These are phyloP conservation scores for Nephrotoma flavescens DNA, from an alignment of 2,888 invertebrate genomes.

Conservation along the genomic window DNA sequence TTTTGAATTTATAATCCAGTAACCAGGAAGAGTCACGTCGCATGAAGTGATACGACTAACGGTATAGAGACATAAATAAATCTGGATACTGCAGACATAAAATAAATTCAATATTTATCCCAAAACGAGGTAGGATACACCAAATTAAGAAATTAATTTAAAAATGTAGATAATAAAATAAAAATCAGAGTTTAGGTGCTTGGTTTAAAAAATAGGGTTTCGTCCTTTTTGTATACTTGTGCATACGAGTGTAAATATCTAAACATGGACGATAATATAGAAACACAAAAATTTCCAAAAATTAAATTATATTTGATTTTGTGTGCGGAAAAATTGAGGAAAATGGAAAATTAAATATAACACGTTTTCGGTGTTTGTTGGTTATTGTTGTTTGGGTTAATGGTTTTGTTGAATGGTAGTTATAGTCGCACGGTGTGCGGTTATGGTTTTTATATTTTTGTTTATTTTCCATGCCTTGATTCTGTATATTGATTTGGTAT, in stretches of 20 bases:
- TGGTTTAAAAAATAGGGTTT: not conserved
- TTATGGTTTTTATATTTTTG: not conserved
- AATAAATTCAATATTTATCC: no score
- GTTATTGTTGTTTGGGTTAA: not conserved
- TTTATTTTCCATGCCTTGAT: not conserved
- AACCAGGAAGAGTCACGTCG: no score
- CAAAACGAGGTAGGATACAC: no score
- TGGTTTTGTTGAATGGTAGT: not conserved
- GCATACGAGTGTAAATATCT: not conserved
- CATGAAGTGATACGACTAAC: no score
- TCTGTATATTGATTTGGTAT: not conserved
- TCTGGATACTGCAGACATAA: no score
- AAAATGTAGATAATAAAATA: not conserved
- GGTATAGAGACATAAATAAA: no score
- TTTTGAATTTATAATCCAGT: no score
- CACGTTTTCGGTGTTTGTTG: not conserved
- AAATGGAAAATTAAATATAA: not conserved
- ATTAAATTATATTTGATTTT: not conserved
- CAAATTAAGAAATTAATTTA: not conserved
- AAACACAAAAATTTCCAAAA: not conserved
- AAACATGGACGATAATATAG: not conserved
- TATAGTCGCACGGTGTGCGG: not conserved
- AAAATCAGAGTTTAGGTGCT: not conserved
- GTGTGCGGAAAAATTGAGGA: not conserved
- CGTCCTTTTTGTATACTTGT: not conserved